Percentiles rank a stretch among this genome's conserved stretches.
These are phyloP conservation scores for Cryptomyrus ogoouensis DNA, from an alignment of 2,113 vertebrate species.

Conservation along the genomic window DNA sequence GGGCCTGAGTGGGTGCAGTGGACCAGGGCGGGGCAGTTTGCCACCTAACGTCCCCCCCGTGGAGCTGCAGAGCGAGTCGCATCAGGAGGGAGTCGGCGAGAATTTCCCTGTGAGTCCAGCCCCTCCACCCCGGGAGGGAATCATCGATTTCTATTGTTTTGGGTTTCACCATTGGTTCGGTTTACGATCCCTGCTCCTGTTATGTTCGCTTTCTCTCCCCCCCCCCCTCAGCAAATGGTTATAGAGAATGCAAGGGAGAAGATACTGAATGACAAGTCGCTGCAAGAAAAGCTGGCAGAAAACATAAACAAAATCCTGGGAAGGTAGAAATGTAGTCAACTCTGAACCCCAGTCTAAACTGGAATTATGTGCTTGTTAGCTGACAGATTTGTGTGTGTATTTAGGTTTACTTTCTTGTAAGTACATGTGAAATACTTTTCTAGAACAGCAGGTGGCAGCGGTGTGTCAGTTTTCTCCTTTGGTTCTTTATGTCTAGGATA, in stretches of 20 bases:
- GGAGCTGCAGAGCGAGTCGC: conserved; percentile 67
- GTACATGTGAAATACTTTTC: not conserved
- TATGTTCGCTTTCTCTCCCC: not conserved
- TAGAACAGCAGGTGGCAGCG: not conserved
- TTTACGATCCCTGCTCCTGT: not conserved
- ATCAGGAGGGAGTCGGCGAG: conserved; percentile 59
- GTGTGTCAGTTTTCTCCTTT: not conserved
- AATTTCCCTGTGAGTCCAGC: conserved; percentile 74
- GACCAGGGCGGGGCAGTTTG: conserved; percentile 50
- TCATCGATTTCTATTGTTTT: not conserved
- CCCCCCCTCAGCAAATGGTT: conserved; percentile 81
- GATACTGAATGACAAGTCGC: conserved; percentile 84
- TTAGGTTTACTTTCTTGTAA: not conserved
- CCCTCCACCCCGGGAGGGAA: not conserved
- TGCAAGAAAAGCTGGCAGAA: conserved; percentile 97
- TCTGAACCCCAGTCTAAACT: not conserved
- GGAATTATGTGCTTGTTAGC: not conserved
- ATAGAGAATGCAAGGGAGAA: conserved; percentile 97
- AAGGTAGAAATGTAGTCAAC: conserved; percentile 62
- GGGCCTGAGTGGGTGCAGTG: conserved; percentile 53
- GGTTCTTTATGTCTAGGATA: not conserved
- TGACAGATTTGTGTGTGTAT: not conserved
- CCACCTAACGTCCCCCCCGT: conserved; percentile 45
- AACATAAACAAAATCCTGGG: conserved; percentile 97
- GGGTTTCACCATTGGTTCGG: not conserved